Evolutionary conservation across 2,113 vertebrate species (phyloP), one percentile per base, ranked within the genome.

Genomic region (Anolis sagrei): DNA sequence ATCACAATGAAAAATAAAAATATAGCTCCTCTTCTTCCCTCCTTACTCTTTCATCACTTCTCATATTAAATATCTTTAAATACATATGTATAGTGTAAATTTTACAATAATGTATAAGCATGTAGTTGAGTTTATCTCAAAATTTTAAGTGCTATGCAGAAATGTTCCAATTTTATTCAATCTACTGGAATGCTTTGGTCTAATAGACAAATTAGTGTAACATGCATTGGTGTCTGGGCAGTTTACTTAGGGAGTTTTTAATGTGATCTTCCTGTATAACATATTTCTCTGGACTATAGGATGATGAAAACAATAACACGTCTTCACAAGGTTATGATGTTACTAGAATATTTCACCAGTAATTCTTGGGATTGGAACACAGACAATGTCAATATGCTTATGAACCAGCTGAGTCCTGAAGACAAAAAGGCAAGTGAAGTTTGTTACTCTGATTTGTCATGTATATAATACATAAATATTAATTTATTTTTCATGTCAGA

Each of bases 261-360:
- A 2, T 81, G 44, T 74, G 21, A 69, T 78, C 2, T 44, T 66
- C 51, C 73, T 86, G 49, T 81, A 62, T 75, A 81, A 80, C 39
- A 54, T 83, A 69, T 69, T 90, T 91, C 90, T 82, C 93, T 82
- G 82, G 77, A 75, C 92, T 93, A 81, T 90, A 98, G 99, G 97
- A 99, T 99, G 98, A 99, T 99, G 99, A 99, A 98, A 97, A 97
- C 98, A 54, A 99, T 99, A 95, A 98, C 97, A 76, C 98, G 98
- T 89, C 97, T 99, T 91, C 98, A 99, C 93, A 99, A 96, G 95
- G 97, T 98, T 95, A 97, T 99, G 98, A 91, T 99, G 96, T 96
- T 99, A 5, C 93, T 99, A 94, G 98, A 99, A 91, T 99, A 99
- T 92, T 99, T 99, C 92, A 99, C 98, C 93, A 99, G 97, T 95